A percentile compares a stretch with the other conserved stretches of the same genome.
Evolutionary conservation across 1,140 invertebrate genomes (phyloP).

Genomic region (Rhopalosiphum padi): DNA sequence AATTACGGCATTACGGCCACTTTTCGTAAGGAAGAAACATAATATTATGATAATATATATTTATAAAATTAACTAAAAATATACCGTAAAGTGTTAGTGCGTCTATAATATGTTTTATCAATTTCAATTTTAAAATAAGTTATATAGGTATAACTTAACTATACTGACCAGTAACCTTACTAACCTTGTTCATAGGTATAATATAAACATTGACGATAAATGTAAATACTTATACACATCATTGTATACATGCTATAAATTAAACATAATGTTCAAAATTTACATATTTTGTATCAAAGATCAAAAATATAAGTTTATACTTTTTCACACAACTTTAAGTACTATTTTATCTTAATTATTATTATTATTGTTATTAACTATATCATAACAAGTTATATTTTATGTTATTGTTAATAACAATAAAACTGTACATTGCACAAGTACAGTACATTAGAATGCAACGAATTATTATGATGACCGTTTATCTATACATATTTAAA

Average conservation of each 20-base stretch:
- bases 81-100: not conserved
- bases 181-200: not conserved
- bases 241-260: no score
- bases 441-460: not conserved
- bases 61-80: not conserved
- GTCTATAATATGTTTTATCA: not conserved
- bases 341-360: no score
- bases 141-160: no score
- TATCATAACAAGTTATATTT: not conserved
- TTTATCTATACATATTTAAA: not conserved
- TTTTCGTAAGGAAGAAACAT: not conserved
- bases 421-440: not conserved
- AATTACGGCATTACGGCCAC: not conserved
- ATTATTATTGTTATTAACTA: no score
- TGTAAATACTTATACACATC: not conserved
- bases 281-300: not conserved
- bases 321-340: not conserved
- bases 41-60: not conserved
- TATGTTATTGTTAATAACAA: not conserved
- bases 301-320: not conserved
- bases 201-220: not conserved
- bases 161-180: no score
- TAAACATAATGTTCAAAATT: not conserved
- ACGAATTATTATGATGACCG: not conserved
- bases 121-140: not conserved